Evolutionary conservation across 2,888 invertebrate genomes (phyloP).

Genomic region (Frankliniella intonsa): DNA sequence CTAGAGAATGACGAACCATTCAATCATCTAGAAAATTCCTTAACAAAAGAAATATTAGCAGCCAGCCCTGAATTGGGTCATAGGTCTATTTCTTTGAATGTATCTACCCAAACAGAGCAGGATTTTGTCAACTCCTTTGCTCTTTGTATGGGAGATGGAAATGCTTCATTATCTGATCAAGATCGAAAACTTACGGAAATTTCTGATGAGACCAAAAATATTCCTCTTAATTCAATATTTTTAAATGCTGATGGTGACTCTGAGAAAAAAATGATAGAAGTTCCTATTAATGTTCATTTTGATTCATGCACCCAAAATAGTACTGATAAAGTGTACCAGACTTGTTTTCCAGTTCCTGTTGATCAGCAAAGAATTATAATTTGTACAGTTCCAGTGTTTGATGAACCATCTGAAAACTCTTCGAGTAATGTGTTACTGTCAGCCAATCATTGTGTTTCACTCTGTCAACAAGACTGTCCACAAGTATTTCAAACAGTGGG

Average conservation of each 20-base stretch:
- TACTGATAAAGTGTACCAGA: neutral
- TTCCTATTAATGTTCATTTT: neutral
- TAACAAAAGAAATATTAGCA: neutral
- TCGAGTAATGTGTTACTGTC: neutral
- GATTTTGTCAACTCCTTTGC: neutral
- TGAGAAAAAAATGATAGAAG: no score
- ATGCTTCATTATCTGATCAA: neutral
- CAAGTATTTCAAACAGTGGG: neutral
- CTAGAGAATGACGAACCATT: neutral
- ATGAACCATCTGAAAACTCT: neutral
- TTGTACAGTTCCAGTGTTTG: neutral
- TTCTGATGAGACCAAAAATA: neutral
- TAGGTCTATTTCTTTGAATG: neutral
- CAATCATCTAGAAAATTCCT: neutral
- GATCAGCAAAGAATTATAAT: neutral
- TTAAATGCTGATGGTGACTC: no score
- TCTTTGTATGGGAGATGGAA: neutral
- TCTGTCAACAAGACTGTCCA: neutral
- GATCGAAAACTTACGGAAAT: no score
- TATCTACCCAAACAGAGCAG: neutral
- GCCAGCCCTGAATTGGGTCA: neutral
- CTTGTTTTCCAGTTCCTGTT: neutral
- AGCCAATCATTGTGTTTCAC: neutral
- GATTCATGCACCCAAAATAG: neutral
- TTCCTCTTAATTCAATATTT: neutral